Percentiles rank a stretch among this genome's conserved stretches.
Conservation (phyloP, 2,888 invertebrate genomes). For the Dicyrtomina minuta region DNA sequence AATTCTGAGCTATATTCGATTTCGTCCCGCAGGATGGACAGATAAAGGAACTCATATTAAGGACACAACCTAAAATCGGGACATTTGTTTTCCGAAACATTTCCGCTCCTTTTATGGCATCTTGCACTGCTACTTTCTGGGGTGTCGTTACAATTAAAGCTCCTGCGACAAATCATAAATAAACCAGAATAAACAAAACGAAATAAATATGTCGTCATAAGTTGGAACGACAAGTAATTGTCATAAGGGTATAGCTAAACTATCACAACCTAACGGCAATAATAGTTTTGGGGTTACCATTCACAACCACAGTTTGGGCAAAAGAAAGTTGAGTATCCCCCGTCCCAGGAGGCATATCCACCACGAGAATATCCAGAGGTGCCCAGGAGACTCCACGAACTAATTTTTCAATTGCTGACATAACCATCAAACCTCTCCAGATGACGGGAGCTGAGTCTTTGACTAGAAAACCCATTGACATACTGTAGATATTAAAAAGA, state of each 20-base stretch:
- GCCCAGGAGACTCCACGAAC: conserved; percentile 86
- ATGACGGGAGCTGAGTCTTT: conserved; percentile 82
- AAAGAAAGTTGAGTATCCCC: conserved; percentile 92
- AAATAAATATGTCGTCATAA: background rate
- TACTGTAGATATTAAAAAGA: conserved; percentile 61
- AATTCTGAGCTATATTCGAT: conserved; percentile 57
- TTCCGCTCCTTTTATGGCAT: conserved; percentile 78
- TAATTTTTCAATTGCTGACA: conserved; percentile 86
- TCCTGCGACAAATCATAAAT: conserved; percentile 59
- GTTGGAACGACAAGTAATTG: no score
- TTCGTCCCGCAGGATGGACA: conserved; percentile 75
- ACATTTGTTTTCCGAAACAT: conserved; percentile 84
- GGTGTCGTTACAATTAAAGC: conserved; percentile 91
- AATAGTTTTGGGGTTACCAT: no score
- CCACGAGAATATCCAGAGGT: conserved; percentile 79
- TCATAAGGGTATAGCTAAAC: no score
- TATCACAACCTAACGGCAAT: no score
- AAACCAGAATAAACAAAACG: background rate
- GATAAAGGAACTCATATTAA: conserved; percentile 81
- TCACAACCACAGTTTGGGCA: conserved; percentile 81
- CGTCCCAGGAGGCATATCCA: conserved; percentile 96
- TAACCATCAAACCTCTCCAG: conserved; percentile 95
- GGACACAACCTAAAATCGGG: conserved; percentile 82
- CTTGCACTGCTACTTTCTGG: conserved; percentile 81
- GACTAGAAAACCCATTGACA: conserved; percentile 93